Percentiles rank a stretch among this genome's conserved stretches.
Conservation (phyloP, 2,113 vertebrate species). For the Alexandromys fortis region DNA sequence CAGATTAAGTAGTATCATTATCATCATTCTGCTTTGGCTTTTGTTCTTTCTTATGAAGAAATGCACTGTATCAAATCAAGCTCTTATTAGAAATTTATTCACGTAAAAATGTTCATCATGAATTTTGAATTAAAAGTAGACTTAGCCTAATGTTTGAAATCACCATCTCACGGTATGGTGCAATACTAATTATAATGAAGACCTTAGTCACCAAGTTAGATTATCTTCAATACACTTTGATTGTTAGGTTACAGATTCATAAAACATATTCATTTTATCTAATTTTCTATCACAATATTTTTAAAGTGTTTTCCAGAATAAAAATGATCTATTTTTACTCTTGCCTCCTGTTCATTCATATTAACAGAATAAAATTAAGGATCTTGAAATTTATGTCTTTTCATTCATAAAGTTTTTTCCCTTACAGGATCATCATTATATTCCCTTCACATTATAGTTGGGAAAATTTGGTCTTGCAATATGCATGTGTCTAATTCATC, state of each 20-base stretch:
- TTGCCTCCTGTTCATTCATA: not conserved
- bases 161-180: constrained; percentile 11
- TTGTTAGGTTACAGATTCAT: constrained; percentile 42
- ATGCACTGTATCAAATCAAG: not conserved
- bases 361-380: not conserved
- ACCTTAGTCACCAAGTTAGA: constrained; percentile 59
- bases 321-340: not conserved
- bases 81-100: constrained; percentile 33
- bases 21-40: not conserved
- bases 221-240: constrained; percentile 61
- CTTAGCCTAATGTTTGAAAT: constrained; percentile 61
- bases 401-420: not conserved
- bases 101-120: constrained; percentile 33
- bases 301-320: not conserved
- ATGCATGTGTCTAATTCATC: not conserved
- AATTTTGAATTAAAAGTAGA: constrained; percentile 66
- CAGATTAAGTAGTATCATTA: too few relatives aligned
- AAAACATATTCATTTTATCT: constrained; percentile 39
- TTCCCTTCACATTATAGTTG: not conserved
- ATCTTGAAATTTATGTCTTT: not conserved
- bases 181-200: constrained; percentile 52
- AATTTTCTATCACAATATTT: constrained; percentile 15
- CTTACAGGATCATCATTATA: not conserved
- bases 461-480: not conserved
- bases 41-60: constrained; percentile 46